Evolutionary conservation across 2,888 invertebrate species (phyloP).

Genomic region (Andrena fulva): DNA sequence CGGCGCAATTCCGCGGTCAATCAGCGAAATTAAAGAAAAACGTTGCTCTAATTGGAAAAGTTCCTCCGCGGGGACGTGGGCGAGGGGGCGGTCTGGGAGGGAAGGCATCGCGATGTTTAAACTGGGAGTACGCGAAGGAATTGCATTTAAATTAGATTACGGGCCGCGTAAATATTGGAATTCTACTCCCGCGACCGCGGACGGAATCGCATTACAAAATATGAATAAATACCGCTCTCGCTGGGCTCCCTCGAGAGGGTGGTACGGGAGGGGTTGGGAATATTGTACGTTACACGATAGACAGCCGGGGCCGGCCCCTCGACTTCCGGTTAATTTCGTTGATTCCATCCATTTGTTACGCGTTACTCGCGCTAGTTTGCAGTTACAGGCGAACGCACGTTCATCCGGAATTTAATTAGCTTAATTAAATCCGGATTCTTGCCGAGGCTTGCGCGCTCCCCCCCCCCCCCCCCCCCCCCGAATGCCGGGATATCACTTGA

Average conservation of each 20-base stretch:
- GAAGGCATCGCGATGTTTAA: constrained; percentile 37
- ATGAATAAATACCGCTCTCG: constrained; percentile 38
- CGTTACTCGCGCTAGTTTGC: constrained; percentile 34
- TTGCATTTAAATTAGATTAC: constrained; percentile 51
- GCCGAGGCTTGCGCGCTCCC: constrained; percentile 10
- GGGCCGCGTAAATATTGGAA: constrained; percentile 48
- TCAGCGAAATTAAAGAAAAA: constrained; percentile 50
- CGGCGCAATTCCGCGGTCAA: constrained; percentile 8
- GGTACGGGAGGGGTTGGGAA: neutral
- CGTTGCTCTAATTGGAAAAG: constrained; percentile 46
- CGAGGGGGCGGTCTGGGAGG: neutral
- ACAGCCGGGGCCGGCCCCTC: neutral
- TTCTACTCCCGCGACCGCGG: constrained; percentile 1
- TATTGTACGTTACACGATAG: constrained; percentile 14
- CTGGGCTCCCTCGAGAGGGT: neutral
- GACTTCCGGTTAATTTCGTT: constrained; percentile 42
- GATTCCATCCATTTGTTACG: constrained; percentile 40
- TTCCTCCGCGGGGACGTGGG: constrained; percentile 19
- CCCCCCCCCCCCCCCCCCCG: neutral
- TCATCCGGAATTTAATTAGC: constrained; percentile 68
- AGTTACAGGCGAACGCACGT: constrained; percentile 32
- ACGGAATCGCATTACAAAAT: constrained; percentile 31
- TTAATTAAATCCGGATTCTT: constrained; percentile 68
- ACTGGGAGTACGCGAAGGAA: constrained; percentile 35
- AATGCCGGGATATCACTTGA: constrained; percentile 20